A percentile compares a stretch with the other conserved stretches of the same genome.
Evolutionary conservation across 2,888 invertebrate species (phyloP).

Genomic region (Bombyx huttoni): DNA sequence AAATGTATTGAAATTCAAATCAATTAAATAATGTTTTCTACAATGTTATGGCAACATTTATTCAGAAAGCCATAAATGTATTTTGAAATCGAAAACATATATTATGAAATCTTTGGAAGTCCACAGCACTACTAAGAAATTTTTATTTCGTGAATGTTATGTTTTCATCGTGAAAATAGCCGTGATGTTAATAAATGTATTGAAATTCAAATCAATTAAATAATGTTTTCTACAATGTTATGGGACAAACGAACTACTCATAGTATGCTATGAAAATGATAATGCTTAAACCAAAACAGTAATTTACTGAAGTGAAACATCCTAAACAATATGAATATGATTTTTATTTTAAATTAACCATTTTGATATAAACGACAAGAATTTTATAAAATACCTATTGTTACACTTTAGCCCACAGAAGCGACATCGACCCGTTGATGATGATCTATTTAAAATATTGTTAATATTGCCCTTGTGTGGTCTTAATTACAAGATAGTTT

Average conservation of each 20-base stretch:
- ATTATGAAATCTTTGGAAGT: neutral
- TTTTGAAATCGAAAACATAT: neutral
- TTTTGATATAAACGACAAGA: slow-evolving; percentile 11
- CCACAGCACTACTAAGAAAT: neutral
- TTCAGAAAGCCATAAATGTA: neutral
- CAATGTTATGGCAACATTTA: neutral
- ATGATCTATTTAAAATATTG: slow-evolving; percentile 48
- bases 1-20: too few species aligned
- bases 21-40: too few species aligned
- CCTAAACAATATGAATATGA: neutral
- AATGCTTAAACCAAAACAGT: neutral
- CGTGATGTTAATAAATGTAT: neutral
- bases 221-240: neutral
- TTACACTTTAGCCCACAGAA: slow-evolving; percentile 44
- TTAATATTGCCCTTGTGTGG: slow-evolving; percentile 25
- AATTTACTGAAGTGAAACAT: neutral
- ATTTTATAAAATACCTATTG: slow-evolving; percentile 39
- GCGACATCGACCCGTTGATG: slow-evolving; percentile 51
- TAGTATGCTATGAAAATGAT: neutral
- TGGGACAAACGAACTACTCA: neutral
- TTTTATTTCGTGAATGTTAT: too few species aligned
- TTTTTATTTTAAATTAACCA: neutral
- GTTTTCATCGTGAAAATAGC: neutral
- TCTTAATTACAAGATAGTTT: slow-evolving; percentile 10
- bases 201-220: too few species aligned